Percentiles rank a stretch among this genome's conserved stretches.
Evolutionary conservation across 1,140 invertebrate species (phyloP).

Genomic region (Teleogryllus occipitalis): DNA sequence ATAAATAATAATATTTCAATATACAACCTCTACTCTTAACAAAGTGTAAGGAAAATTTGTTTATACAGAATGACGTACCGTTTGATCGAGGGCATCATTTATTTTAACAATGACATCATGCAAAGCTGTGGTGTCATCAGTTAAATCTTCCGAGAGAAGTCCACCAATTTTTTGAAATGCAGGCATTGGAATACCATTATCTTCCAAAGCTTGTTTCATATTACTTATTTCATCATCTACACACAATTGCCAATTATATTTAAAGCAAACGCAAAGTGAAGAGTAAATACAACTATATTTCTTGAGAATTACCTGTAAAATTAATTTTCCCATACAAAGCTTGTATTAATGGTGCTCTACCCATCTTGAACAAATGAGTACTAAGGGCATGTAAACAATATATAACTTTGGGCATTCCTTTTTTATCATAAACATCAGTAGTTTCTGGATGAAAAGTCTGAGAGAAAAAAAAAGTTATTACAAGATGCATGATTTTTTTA

Average conservation of each 20-base stretch:
- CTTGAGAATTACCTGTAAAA: conserved; percentile 54
- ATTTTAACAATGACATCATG: conserved; percentile 61
- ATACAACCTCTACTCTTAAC: not conserved
- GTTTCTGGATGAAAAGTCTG: conserved; percentile 82
- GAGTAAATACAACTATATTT: not conserved
- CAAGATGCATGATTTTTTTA: not conserved
- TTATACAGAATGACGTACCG: conserved; percentile 26
- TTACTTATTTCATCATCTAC: conserved; percentile 67
- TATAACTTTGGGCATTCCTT: conserved; percentile 74
- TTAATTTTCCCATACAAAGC: conserved; percentile 71
- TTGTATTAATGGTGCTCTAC: conserved; percentile 66
- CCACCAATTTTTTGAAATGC: conserved; percentile 74
- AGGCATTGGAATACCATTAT: conserved; percentile 65
- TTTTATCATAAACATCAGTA: conserved; percentile 77
- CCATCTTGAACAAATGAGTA: conserved; percentile 60
- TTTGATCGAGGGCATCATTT: conserved; percentile 55
- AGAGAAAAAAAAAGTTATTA: not conserved
- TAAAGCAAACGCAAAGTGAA: no score
- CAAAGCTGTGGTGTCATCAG: conserved; percentile 50
- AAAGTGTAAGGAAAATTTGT: not conserved
- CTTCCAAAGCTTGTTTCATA: conserved; percentile 61
- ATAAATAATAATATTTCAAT: not conserved
- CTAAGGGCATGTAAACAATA: conserved; percentile 78
- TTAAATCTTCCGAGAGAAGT: conserved; percentile 56
- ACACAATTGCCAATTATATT: conserved; percentile 28